A percentile compares a stretch with the other conserved stretches of the same genome.
These are phyloP conservation scores for Drepana falcataria DNA, from an alignment of 2,888 invertebrate genomes.

Conservation along the genomic window DNA sequence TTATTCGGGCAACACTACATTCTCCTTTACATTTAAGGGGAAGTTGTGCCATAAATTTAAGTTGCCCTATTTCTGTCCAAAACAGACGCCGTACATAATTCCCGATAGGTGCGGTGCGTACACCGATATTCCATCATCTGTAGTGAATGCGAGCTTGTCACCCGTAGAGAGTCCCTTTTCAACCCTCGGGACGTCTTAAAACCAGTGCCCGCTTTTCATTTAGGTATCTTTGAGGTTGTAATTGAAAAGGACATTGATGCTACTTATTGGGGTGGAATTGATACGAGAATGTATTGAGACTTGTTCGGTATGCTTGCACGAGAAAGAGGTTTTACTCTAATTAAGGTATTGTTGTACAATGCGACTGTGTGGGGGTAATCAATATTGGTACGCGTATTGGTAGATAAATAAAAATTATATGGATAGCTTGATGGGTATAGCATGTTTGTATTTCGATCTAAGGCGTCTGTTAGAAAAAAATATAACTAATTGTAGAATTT, in stretches of 20 bases:
- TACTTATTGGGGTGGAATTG: slow-evolving; percentile 60
- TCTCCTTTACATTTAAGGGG: slow-evolving; percentile 17
- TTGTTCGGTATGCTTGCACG: slow-evolving; percentile 25
- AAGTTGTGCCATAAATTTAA: slow-evolving; percentile 34
- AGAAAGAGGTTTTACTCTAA: not conserved
- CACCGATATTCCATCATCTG: slow-evolving; percentile 66
- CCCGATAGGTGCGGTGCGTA: slow-evolving; percentile 45
- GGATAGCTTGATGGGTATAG: too few relatives aligned
- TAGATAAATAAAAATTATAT: not conserved
- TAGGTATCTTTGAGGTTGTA: slow-evolving; percentile 60
- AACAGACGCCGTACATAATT: slow-evolving; percentile 43
- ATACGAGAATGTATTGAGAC: slow-evolving; percentile 51
- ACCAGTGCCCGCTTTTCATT: slow-evolving; percentile 61
- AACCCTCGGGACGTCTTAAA: slow-evolving; percentile 56
- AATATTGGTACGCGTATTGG: not conserved
- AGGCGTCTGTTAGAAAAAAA: too few relatives aligned
- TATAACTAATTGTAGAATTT: too few relatives aligned
- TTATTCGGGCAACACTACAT: slow-evolving; percentile 27
- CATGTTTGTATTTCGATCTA: too few relatives aligned
- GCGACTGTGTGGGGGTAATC: not conserved
- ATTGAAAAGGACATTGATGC: slow-evolving; percentile 67
- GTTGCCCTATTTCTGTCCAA: slow-evolving; percentile 50
- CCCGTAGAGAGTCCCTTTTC: slow-evolving; percentile 51
- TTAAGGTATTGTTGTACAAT: not conserved
- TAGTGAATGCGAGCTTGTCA: slow-evolving; percentile 53